phyloP scores from a whole-genome alignment of 2,797 vertebrate species.

The Heteromormyrus szaboi region DNA sequence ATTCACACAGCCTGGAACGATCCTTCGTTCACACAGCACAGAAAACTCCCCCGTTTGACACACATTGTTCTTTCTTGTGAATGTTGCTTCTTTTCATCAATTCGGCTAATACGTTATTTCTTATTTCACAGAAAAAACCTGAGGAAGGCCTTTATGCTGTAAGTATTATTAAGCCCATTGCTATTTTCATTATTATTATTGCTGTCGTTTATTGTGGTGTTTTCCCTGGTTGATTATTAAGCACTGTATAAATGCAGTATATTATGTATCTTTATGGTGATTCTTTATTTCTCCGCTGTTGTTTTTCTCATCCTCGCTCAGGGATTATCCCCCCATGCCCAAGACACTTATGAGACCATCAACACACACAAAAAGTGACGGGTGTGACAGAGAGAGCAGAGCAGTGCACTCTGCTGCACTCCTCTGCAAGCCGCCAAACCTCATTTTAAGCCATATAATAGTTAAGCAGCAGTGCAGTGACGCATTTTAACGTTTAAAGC shows the following conservation, averaged over 20 bases:
- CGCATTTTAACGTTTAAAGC: background rate
- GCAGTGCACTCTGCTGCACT: background rate
- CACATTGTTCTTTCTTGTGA: background rate
- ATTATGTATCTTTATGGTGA: background rate
- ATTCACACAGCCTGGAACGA: background rate
- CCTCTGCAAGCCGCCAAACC: background rate
- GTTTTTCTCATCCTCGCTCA: slow-evolving; percentile 22
- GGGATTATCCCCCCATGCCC: slow-evolving; percentile 42
- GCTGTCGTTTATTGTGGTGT: background rate
- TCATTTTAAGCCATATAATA: background rate
- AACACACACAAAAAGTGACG: slow-evolving; percentile 35
- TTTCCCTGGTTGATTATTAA: background rate
- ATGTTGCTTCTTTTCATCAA: slow-evolving; percentile 38
- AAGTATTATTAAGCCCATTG: slow-evolving; percentile 34
- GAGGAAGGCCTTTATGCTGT: slow-evolving; percentile 55
- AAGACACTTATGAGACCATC: slow-evolving; percentile 58
- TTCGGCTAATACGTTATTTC: background rate
- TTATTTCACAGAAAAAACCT: slow-evolving; percentile 40
- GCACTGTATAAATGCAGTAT: background rate
- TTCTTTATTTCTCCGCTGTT: background rate
- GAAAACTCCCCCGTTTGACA: background rate
- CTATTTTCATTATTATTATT: background rate
- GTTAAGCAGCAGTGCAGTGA: background rate
- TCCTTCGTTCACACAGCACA: background rate
- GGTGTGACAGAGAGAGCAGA: background rate